Conservation (phyloP, 2,797 vertebrate genomes). For the Sebastes reedi region DNA sequence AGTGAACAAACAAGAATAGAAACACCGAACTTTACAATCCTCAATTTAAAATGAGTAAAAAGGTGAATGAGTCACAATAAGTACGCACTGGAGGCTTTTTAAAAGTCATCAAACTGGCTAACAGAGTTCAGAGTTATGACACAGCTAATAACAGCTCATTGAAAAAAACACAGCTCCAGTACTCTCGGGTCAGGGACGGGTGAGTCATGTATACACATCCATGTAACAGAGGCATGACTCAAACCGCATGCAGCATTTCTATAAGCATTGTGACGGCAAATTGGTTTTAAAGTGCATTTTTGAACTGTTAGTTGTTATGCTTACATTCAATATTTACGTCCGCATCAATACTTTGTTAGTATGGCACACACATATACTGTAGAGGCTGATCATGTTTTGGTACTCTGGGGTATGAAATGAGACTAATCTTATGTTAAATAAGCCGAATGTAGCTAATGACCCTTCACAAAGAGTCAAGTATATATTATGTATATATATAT, state of each 20-base stretch:
- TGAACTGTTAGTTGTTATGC: background rate
- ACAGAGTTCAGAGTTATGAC: slow-evolving; percentile 14
- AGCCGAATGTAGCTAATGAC: background rate
- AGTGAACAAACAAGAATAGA: background rate
- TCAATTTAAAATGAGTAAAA: background rate
- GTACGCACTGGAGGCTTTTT: background rate
- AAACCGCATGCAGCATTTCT: background rate
- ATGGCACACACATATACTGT: background rate
- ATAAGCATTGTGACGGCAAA: background rate
- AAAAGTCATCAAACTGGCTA: background rate
- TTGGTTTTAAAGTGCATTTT: background rate
- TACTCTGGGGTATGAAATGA: background rate
- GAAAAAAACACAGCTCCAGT: slow-evolving; percentile 1
- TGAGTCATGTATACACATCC: background rate
- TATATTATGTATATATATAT: background rate
- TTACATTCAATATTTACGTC: background rate
- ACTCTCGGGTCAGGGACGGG: background rate
- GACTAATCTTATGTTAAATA: background rate
- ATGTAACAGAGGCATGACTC: background rate
- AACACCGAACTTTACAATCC: background rate
- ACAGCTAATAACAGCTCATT: background rate
- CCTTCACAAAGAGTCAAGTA: background rate
- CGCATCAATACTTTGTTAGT: background rate
- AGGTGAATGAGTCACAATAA: background rate
- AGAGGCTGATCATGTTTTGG: background rate